phyloP scores from a whole-genome alignment of 1,140 invertebrate species.

The Drosophila nannoptera region DNA sequence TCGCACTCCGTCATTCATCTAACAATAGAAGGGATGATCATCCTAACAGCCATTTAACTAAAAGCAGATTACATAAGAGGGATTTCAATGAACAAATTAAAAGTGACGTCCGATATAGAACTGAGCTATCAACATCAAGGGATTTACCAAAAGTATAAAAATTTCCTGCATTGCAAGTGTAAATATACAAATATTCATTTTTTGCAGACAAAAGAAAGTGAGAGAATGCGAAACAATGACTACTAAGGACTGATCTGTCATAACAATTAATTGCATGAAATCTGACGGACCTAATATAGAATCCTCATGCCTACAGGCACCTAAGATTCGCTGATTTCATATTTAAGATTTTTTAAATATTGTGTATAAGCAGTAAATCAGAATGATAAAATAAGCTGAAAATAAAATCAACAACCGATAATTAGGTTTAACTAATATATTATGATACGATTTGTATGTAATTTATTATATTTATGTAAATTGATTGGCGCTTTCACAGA shows the following conservation, averaged over 20 bases:
- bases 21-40: constrained; percentile 66
- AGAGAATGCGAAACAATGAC: constrained; percentile 69
- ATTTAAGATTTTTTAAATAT: constrained; percentile 66
- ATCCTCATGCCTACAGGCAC: constrained; percentile 52
- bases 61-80: constrained; percentile 53
- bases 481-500: constrained; percentile 71
- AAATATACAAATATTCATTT: background rate
- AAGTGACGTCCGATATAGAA: constrained; percentile 56
- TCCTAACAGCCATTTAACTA: constrained; percentile 52
- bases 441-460: constrained; percentile 75
- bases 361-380: constrained; percentile 66
- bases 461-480: constrained; percentile 77
- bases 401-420: constrained; percentile 64
- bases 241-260: constrained; percentile 62
- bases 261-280: constrained; percentile 47
- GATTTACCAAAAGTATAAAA: constrained; percentile 64
- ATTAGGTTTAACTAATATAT: constrained; percentile 65
- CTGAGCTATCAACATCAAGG: constrained; percentile 52
- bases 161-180: background rate
- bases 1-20: constrained; percentile 52
- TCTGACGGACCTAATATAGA: constrained; percentile 50
- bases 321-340: constrained; percentile 55
- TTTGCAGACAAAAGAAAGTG: constrained; percentile 65
- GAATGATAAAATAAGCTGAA: constrained; percentile 53
- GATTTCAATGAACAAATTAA: constrained; percentile 68